Evolutionary conservation across 2,888 invertebrate genomes (phyloP), one percentile per base, ranked within the genome.

Genomic region (Calameuta idolon): DNA sequence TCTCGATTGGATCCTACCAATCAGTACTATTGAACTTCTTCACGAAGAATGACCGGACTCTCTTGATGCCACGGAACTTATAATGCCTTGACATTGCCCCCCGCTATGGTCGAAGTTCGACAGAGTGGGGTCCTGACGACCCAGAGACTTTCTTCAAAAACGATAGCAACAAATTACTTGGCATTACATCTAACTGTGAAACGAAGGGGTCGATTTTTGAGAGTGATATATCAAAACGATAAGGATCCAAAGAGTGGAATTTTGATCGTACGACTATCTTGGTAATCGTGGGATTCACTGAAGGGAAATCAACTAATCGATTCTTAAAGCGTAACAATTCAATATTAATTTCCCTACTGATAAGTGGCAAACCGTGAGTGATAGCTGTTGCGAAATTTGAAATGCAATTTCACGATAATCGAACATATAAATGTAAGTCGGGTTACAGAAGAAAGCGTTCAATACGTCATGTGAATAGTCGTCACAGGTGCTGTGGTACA

Each of bases 31-130:
- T 81, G 85, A 84, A 85, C 87, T 84, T 87, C 89, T 85, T 85
- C 85, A 82, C 85, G 86, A 85, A 82, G 88, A 91, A 85, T 91
- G 90, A 89, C 89, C 88, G 86, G 83, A 83, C 83, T 79, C 81
- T 81, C 84, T 86, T 87, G 89, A 88, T 87, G 88, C 87, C 84
- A 83, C 85, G 81, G 78, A 86, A 87, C 89, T 91, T 91, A 91
- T 91, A 91, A 83, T 83, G 89, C 90, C 91, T 91, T 91, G 91
- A 91, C 91, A 91, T 91, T 91, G 90, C 90, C 89, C 82, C 90
- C 90, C 88, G 87, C 87, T 87, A 81, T 76, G 40, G 77, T 75
- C 77, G 76, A 78, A 68, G 69, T 34, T 74, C 37, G 74, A 12
- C 23, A 37, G 74, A 74, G 74, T 74, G 74, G 74, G 79, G 79